A percentile compares a stretch with the other conserved stretches of the same genome.
These are phyloP conservation scores for Varanus komodoensis DNA, from an alignment of 2,113 vertebrate genomes.

Conservation along the genomic window DNA sequence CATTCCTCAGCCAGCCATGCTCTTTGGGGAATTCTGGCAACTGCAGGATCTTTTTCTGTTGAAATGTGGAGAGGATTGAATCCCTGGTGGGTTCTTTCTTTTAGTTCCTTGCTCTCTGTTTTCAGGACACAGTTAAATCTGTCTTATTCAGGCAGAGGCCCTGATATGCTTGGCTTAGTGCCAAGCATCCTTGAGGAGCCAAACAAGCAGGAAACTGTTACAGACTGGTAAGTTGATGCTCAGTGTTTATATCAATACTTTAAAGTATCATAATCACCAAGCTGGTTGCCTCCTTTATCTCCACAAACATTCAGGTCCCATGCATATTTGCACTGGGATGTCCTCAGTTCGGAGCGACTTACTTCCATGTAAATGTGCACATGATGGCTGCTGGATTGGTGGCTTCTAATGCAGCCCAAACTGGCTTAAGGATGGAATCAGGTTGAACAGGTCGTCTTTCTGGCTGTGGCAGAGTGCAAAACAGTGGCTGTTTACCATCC, in stretches of 20 bases:
- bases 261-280: not conserved
- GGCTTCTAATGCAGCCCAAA: not conserved
- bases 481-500: not conserved
- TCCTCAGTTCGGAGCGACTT: not conserved
- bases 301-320: not conserved
- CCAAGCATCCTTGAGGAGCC: constrained; percentile 75
- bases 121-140: constrained; percentile 64
- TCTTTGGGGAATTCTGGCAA: no score
- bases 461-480: not conserved
- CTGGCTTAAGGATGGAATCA: not conserved
- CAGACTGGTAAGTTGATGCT: constrained; percentile 72
- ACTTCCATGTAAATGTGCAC: not conserved
- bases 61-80: no score
- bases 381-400: not conserved
- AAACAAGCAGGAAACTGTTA: constrained; percentile 67
- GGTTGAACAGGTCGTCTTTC: not conserved
- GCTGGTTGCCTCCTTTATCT: not conserved
- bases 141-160: constrained; percentile 67
- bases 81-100: not conserved
- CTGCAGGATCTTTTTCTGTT: no score
- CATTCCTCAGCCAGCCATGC: no score
- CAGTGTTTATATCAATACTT: not conserved
- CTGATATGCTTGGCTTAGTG: constrained; percentile 72
- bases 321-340: not conserved
- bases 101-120: not conserved